phyloP scores from a whole-genome alignment of 1,140 invertebrate species.

The Acyrthosiphon pisum region DNA sequence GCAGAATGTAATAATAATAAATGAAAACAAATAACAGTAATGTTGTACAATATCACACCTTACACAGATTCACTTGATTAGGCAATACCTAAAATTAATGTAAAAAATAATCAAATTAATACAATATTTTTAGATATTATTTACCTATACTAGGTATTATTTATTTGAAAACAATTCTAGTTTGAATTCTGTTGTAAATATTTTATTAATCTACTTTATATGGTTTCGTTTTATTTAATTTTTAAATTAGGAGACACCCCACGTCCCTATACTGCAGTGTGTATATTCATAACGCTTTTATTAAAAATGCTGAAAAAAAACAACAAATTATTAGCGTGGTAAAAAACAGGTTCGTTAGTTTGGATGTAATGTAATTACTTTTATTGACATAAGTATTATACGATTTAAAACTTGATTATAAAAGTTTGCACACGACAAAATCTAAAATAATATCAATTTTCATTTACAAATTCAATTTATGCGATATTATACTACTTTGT shows the following conservation, averaged over 20 bases:
- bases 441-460: background rate
- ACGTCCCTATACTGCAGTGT: background rate
- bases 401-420: background rate
- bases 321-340: background rate
- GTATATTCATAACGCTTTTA: background rate
- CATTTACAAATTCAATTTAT: background rate
- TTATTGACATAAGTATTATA: background rate
- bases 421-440: background rate
- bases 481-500: background rate
- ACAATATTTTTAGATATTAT: background rate
- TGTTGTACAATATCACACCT: no score
- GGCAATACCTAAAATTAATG: background rate
- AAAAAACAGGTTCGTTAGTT: background rate
- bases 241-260: background rate
- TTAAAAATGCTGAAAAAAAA: background rate
- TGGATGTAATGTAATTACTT: background rate
- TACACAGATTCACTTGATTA: no score
- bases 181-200: background rate
- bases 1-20: no score
- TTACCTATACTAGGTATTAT: background rate
- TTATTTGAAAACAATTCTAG: background rate
- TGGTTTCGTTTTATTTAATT: background rate
- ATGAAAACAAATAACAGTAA: no score
- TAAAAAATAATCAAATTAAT: background rate
- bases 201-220: background rate